Base-by-base conservation (phyloP, 2,888 invertebrate species). In the Congeria kusceri region DNA sequence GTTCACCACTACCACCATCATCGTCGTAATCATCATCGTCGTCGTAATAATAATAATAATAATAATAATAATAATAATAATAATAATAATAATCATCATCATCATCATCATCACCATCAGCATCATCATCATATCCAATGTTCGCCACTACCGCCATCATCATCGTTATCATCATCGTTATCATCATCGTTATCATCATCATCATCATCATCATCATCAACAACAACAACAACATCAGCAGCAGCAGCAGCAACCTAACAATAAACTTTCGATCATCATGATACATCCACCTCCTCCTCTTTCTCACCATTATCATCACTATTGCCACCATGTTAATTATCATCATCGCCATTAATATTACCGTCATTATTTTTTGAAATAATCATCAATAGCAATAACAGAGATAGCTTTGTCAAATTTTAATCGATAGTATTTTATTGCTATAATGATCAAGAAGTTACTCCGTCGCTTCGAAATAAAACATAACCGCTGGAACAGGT, bases 141-240 rank as follows among this genome's bases (percentile, higher is more conserved):
- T 5, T 18, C 20, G 53, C 20, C 20, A 9, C 18, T 9, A 25
- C 20, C 20, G 20, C 20, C 20, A 25, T 20, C 20, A 53, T 20
- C 53, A 53, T 53, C 20, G n/a, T 53, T 20, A 53, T 53, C 53
- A 53, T 53, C 53, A 53, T 5, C 53, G 29, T 13, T 18, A 61
- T 25, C 61, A 47, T 61, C 69, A 69, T 61, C 47, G 46, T 11
- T 61, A 61, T 61, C 69, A 44, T 11, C 49, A 47, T 39, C 59
- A 61, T 11, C 61, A 61, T 62, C 49, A 29, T 59, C 61, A 46
- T 47, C 70, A 62, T 62, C 61, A 70, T 47, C 47, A 61, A 62
- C 62, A 70, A 49, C 70, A 70, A 28, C 62, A 62, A 49, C 59
- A 68, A 44, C 68, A 68, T 68, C 68, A 53, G 1, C 53, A 53